These are phyloP conservation scores for Edolisoma coerulescens DNA, from an alignment of 2,113 vertebrate genomes.

Conservation along the genomic window DNA sequence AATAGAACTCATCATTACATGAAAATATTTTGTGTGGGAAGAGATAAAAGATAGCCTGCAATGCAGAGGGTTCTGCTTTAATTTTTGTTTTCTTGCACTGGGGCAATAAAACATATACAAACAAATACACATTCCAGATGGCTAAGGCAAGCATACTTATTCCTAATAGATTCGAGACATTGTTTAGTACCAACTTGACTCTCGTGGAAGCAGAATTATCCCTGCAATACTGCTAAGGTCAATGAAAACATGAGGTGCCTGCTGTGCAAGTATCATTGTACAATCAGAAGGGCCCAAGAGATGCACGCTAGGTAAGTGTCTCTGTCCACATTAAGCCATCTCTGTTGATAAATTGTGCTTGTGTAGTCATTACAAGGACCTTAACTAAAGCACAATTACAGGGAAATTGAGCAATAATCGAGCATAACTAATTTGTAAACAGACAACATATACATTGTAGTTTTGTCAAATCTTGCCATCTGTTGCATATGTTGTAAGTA, in stretches of 20 bases:
- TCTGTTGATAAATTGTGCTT: not conserved
- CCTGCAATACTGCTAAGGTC: not conserved
- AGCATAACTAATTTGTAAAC: constrained; percentile 37
- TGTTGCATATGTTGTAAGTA: not conserved
- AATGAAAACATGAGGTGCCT: not conserved
- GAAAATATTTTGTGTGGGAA: not conserved
- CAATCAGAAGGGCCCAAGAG: not conserved
- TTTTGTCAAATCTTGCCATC: constrained; percentile 34
- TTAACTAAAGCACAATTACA: not conserved
- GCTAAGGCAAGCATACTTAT: not conserved
- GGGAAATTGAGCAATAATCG: not conserved
- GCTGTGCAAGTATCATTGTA: not conserved
- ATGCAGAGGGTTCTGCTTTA: not conserved
- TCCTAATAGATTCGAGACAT: not conserved
- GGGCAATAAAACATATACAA: constrained; percentile 28
- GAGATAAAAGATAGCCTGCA: not conserved
- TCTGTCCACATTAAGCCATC: not conserved
- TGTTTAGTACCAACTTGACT: not conserved
- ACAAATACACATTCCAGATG: constrained; percentile 43
- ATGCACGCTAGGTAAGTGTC: not conserved
- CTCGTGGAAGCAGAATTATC: not conserved
- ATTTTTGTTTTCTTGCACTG: constrained; percentile 10
- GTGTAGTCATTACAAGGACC: not conserved
- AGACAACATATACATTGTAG: not conserved
- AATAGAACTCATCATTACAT: not conserved